phyloP scores from a whole-genome alignment of 2,888 invertebrate species.

The Raillietiella orientalis region DNA sequence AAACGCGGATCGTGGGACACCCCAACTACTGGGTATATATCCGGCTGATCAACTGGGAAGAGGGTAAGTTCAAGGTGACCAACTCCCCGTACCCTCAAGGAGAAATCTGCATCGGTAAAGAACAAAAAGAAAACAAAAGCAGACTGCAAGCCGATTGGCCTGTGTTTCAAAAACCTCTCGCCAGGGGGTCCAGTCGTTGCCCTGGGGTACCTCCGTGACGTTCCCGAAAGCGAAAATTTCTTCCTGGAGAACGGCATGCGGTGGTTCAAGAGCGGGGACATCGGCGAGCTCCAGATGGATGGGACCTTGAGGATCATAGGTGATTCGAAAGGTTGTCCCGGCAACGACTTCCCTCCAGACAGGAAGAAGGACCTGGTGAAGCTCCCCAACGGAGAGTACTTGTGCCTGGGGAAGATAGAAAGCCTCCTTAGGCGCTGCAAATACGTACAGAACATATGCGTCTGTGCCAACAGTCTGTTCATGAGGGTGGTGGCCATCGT shows the following conservation, averaged over 20 bases:
- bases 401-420: constrained; percentile 86
- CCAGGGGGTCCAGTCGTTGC: constrained; percentile 76
- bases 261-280: constrained; percentile 91
- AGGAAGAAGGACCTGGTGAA: constrained; percentile 97
- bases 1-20: too few species aligned
- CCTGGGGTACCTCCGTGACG: constrained; percentile 69
- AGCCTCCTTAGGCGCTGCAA: constrained; percentile 60
- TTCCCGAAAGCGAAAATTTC: too few species aligned
- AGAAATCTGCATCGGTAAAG: constrained; percentile 35
- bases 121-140: too few species aligned
- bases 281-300: constrained; percentile 71
- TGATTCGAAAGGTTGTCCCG: too few species aligned
- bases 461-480: constrained; percentile 66
- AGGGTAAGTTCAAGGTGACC: constrained; percentile 57
- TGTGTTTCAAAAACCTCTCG: too few species aligned
- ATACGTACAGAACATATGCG: constrained; percentile 83
- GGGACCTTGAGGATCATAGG: constrained; percentile 84
- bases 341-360: too few species aligned
- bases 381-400: constrained; percentile 89
- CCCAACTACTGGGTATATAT: too few species aligned
- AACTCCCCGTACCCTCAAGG: constrained; percentile 60
- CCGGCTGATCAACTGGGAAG: constrained; percentile 64
- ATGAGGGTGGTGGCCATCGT: constrained; percentile 61
- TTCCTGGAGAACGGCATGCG: constrained; percentile 37
- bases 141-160: too few species aligned